Percentiles rank a stretch among this genome's conserved stretches.
Conservation (phyloP, 2,797 vertebrate genomes). For the Sardinella longiceps region DNA sequence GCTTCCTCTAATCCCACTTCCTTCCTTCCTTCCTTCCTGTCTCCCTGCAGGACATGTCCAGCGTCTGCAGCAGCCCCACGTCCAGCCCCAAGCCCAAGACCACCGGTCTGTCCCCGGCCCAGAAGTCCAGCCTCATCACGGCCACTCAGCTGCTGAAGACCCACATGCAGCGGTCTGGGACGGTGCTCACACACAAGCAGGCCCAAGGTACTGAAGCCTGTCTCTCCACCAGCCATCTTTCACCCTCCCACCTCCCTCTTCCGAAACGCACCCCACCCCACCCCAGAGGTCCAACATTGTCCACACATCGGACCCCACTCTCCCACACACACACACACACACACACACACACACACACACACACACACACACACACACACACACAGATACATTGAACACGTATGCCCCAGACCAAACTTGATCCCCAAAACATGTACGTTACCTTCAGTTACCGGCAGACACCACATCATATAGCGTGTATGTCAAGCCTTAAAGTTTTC, state of each 20-base stretch:
- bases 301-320: not conserved
- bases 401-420: too few relatives aligned
- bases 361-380: conserved; percentile 32
- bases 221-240: too few relatives aligned
- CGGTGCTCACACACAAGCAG: conserved; percentile 88
- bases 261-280: not conserved
- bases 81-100: conserved; percentile 95
- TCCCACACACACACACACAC: too few relatives aligned
- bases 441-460: too few relatives aligned
- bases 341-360: too few relatives aligned
- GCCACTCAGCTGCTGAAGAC: conserved; percentile 89
- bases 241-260: not conserved
- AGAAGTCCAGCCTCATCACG: conserved; percentile 86
- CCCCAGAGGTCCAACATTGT: not conserved
- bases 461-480: too few relatives aligned
- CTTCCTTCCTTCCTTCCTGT: conserved; percentile 4
- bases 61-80: conserved; percentile 95
- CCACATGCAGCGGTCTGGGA: conserved; percentile 86
- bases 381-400: conserved; percentile 26
- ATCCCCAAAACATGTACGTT: too few relatives aligned
- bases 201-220: conserved; percentile 83
- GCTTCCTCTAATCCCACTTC: not conserved
- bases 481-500: too few relatives aligned
- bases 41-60: conserved; percentile 86
- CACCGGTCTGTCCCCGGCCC: conserved; percentile 81